Percentiles rank a stretch among this genome's conserved stretches.
These are phyloP conservation scores for Dione vanillae DNA, from an alignment of 2,888 invertebrate species.

Conservation along the genomic window DNA sequence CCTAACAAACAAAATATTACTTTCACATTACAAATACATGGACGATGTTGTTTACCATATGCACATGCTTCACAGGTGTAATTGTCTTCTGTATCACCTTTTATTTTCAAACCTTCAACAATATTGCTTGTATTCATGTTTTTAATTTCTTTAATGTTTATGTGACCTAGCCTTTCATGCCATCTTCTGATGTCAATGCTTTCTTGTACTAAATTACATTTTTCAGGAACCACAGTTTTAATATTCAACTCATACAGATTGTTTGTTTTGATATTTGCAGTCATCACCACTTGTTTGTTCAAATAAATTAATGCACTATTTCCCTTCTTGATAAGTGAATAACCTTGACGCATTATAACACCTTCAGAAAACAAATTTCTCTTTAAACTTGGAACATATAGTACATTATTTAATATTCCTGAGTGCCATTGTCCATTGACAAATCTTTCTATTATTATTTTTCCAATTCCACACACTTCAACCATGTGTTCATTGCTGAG, in stretches of 20 bases:
- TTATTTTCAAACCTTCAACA: constrained; percentile 24
- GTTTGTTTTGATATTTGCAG: constrained; percentile 38
- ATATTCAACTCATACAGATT: constrained; percentile 44
- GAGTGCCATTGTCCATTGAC: constrained; percentile 49
- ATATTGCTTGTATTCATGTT: constrained; percentile 37
- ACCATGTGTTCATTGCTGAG: no score
- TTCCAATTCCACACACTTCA: not conserved
- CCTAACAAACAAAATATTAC: no score
- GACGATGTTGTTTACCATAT: constrained; percentile 35
- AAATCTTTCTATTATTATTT: constrained; percentile 15
- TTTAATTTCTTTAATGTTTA: constrained; percentile 37
- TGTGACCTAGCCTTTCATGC: constrained; percentile 42
- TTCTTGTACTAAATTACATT: constrained; percentile 43
- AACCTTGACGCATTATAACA: constrained; percentile 26
- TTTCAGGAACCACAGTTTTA: constrained; percentile 32
- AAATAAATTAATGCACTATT: constrained; percentile 38
- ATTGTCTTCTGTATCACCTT: constrained; percentile 21
- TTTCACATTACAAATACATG: no score
- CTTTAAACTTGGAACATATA: constrained; percentile 42
- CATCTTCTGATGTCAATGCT: constrained; percentile 17
- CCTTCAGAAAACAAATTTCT: constrained; percentile 45
- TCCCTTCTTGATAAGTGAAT: constrained; percentile 11
- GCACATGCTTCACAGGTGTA: no score
- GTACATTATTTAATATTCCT: constrained; percentile 41
- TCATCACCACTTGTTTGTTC: constrained; percentile 35